Conservation (phyloP, 2,888 invertebrate species). For the Blastobasis adustella region DNA sequence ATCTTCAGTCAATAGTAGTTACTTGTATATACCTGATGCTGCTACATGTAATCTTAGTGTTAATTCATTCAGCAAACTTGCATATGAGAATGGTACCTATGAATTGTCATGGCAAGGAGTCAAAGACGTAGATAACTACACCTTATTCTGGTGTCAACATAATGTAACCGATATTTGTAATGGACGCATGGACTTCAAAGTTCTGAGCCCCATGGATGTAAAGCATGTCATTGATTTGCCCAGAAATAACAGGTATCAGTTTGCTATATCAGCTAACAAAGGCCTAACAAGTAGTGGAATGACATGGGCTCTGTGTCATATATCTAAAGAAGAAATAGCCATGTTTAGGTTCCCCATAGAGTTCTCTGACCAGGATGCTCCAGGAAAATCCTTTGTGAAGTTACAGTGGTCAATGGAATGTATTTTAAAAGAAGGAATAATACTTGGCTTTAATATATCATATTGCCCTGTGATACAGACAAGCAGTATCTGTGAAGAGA, state of each 20-base stretch:
- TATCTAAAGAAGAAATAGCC: constrained; percentile 56
- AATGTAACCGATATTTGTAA: constrained; percentile 69
- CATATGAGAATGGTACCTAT: constrained; percentile 81
- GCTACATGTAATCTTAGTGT: constrained; percentile 61
- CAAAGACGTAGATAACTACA: constrained; percentile 77
- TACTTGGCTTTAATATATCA: constrained; percentile 83
- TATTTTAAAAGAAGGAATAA: constrained; percentile 80
- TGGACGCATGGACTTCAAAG: constrained; percentile 62
- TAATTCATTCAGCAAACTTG: constrained; percentile 80
- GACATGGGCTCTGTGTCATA: constrained; percentile 86
- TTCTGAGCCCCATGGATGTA: constrained; percentile 45
- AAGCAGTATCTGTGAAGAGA: constrained; percentile 71
- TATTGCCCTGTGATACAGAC: constrained; percentile 80
- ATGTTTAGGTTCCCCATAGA: constrained; percentile 73
- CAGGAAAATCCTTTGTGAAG: constrained; percentile 52
- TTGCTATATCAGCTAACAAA: constrained; percentile 88
- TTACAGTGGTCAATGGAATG: constrained; percentile 87
- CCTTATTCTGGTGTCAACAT: constrained; percentile 85
- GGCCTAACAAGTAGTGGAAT: constrained; percentile 84
- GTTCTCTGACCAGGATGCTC: constrained; percentile 40
- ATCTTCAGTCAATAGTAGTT: constrained; percentile 69
- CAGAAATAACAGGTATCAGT: constrained; percentile 77
- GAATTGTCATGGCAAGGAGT: constrained; percentile 85
- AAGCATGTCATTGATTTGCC: constrained; percentile 77
- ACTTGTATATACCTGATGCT: constrained; percentile 69